Evolutionary conservation across 1,140 invertebrate genomes (phyloP), one percentile per base, ranked within the genome.

Genomic region (Bombus picipes): DNA sequence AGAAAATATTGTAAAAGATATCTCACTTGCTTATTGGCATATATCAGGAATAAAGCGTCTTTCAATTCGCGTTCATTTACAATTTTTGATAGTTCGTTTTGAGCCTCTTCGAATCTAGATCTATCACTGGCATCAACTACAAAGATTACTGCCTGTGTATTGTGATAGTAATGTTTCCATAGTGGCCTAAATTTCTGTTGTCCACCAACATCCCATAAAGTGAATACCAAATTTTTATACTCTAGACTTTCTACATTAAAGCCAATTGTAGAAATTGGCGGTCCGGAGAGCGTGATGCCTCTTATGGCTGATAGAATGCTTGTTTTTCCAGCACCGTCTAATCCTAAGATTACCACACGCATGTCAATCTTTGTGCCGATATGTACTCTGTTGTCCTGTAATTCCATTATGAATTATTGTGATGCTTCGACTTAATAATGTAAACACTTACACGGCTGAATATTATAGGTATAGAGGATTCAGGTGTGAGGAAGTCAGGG

Each of bases 291-390:
- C 28, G 95, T 93, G 59, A 96, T 94, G 79, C 96, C 96, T 92
- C 97, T 96, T 87, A 97, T 93, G 83, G 96, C 96, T 80, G 96
- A 97, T 13, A 97, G 92, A 80, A 97, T 96, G 84, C 96, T 96
- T 0, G 96, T 97, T 92, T 97, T 97, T 15, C 96, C 96, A 15
- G 96, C 95, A 39, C 95, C 95, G 84, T 96, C 96, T 18, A 96
- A 90, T 32, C 96, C 96, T 28, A 96, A 84, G 28, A 96, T 96
- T 0, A 97, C 96, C 4, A 96, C 96, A 57, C 96, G 90, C 96
- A 97, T 96, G 88, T 97, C 96, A 79, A 97, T 96, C 90, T 96
- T 96, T 28, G 96, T 96, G 53, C 96, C 96, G 87, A 97, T 97
- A 84, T 97, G 96, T 28, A 97, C 96, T 79, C 96, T 93, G 87